Base-by-base conservation (phyloP, 2,888 invertebrate genomes). In the Drosophila fulvimacula region DNA sequence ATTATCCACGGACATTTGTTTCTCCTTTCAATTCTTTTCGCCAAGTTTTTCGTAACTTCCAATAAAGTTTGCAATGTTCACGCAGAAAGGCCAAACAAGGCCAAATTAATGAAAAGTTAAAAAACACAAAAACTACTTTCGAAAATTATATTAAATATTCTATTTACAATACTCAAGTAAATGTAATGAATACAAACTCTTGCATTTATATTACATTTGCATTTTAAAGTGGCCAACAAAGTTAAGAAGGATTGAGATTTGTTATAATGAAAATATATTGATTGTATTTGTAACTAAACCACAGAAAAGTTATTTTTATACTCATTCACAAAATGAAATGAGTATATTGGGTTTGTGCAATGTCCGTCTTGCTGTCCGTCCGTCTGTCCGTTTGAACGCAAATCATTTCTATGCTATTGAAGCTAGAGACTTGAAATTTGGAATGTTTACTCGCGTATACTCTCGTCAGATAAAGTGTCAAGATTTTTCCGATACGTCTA, bases 1-100 rank as follows among this genome's bases (percentile, higher is more conserved):
- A 82, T 80, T 86, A 77, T 80, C 72, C 83, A 38, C 59, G 58
- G 46, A 46, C 51, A 70, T 56, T 53, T 66, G 52, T 55, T 59
- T 24, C 44, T 62, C 27, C 24, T 48, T 72, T 55, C 51, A 46
- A 56, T 41, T 71, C 34, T 15, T 57, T 64, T 30, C 24, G 17
- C 17, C 15, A 10, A 42, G 36, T 62, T 48, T 48, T 58, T 42
- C 13, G 34, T 15, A 70, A 64, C 53, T 58, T 44, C 4, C 46
- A 51, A 58, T 44, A 49, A 53, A 73, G 39, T 65, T 76, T 34
- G 27, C 36, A 46, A 42, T 58, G 27, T 30, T 65, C 49, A 58
- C 49, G 34, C 10, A 19, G 17, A 15, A 48, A 19, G 21, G 5
- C n/a, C 17, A 13, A 52, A 48, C 39, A 34, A 36, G 17, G n/a